Percentiles rank a stretch among this genome's conserved stretches.
Evolutionary conservation across 2,113 vertebrate genomes (phyloP).

Genomic region (Calidris pygmaea): DNA sequence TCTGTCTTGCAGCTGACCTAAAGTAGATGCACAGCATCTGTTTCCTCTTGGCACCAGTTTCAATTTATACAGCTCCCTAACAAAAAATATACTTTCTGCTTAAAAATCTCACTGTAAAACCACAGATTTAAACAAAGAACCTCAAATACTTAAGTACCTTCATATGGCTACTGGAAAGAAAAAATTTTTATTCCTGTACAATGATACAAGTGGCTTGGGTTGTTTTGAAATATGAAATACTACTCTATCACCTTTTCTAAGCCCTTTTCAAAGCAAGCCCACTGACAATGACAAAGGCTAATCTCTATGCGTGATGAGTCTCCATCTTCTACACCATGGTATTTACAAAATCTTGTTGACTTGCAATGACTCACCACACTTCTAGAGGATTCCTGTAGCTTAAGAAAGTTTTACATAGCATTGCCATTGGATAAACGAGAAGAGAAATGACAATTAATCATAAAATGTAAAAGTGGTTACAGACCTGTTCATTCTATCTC

Average conservation of each 20-base stretch:
- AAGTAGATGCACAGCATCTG: neutral
- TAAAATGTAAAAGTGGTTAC: neutral
- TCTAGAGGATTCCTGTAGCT: neutral
- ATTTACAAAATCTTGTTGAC: neutral
- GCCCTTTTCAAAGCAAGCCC: neutral
- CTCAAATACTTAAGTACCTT: neutral
- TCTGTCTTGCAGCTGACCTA: neutral
- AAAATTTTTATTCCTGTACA: neutral
- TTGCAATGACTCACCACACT: neutral
- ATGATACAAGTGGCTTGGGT: neutral
- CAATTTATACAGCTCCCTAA: neutral
- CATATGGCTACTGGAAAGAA: neutral
- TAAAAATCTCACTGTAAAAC: neutral
- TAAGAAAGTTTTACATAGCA: neutral
- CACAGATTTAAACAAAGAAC: neutral
- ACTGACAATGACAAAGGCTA: neutral
- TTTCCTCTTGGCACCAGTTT: neutral
- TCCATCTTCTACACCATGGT: neutral
- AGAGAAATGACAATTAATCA: neutral
- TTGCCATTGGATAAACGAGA: neutral
- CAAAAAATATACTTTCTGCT: neutral
- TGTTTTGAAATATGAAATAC: neutral
- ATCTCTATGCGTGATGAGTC: neutral
- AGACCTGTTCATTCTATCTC: neutral
- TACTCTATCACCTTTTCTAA: neutral